Percentiles rank a stretch among this genome's conserved stretches.
Evolutionary conservation across 2,888 invertebrate genomes (phyloP).

Genomic region (Stegophylla sp.): DNA sequence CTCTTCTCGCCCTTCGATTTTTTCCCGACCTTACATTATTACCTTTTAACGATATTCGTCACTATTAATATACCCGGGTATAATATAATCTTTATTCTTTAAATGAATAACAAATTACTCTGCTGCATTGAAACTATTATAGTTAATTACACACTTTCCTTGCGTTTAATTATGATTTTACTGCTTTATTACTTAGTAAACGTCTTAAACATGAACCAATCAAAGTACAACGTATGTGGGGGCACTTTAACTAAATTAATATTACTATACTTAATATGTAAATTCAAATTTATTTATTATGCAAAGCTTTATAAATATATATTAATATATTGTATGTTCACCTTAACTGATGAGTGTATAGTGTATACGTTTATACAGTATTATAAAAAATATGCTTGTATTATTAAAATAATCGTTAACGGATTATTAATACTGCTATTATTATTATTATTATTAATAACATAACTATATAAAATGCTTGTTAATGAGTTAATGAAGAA

Average conservation of each 20-base stretch:
- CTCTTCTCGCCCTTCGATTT: not conserved
- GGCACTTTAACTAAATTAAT: not conserved
- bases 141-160: constrained; percentile 19
- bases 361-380: no score
- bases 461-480: no score
- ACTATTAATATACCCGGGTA: no score
- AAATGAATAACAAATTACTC: constrained; percentile 9
- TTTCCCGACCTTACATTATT: not conserved
- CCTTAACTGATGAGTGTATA: no score
- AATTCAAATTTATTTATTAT: not conserved
- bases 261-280: not conserved
- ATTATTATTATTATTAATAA: no score
- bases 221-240: not conserved
- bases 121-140: not conserved
- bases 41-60: not conserved
- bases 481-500: no score
- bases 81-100: no score
- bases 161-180: constrained; percentile 4
- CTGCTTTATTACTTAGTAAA: not conserved
- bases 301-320: no score
- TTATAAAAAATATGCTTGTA: no score
- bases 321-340: no score
- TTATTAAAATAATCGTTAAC: no score
- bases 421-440: no score
- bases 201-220: not conserved